These are phyloP conservation scores for Patella ulyssiponensis DNA, from an alignment of 2,888 invertebrate genomes.

Conservation along the genomic window DNA sequence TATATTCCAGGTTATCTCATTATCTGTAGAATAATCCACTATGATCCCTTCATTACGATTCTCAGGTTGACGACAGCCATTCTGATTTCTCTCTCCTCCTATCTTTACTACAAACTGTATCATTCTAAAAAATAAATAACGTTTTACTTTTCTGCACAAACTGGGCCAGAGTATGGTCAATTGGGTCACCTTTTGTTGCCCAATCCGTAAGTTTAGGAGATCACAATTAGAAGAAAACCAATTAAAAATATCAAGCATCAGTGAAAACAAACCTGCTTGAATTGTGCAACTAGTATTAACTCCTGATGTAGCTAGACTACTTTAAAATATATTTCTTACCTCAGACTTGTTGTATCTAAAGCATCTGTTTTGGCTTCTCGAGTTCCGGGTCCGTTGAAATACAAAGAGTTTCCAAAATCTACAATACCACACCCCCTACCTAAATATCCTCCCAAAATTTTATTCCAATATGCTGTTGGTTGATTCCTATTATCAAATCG, in stretches of 20 bases:
- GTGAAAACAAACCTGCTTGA: not conserved
- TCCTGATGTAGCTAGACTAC: too few species aligned
- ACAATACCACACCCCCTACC: slow-evolving; percentile 68
- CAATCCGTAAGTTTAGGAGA: too few species aligned
- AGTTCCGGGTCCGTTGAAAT: slow-evolving; percentile 69
- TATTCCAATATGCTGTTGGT: slow-evolving; percentile 64
- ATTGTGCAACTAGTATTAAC: too few species aligned
- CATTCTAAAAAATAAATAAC: slow-evolving; percentile 49
- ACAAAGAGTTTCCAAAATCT: slow-evolving; percentile 67
- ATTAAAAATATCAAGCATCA: not conserved
- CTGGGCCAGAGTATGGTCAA: too few species aligned
- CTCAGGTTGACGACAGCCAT: slow-evolving; percentile 59
- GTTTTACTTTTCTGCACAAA: too few species aligned
- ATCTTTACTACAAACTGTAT: slow-evolving; percentile 69
- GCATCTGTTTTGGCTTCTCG: slow-evolving; percentile 68
- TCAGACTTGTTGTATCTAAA: slow-evolving; percentile 65
- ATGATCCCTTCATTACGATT: slow-evolving; percentile 67
- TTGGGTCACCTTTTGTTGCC: too few species aligned
- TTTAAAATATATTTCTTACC: slow-evolving; percentile 42
- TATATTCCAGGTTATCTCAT: slow-evolving; percentile 68
- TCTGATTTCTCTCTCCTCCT: slow-evolving; percentile 56
- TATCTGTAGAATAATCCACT: slow-evolving; percentile 69
- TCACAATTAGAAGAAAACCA: not conserved
- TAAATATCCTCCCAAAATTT: slow-evolving; percentile 67
- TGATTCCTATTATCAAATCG: slow-evolving; percentile 68